Evolutionary conservation across 2,888 invertebrate genomes (phyloP).

Genomic region (Orthosia gracilis): DNA sequence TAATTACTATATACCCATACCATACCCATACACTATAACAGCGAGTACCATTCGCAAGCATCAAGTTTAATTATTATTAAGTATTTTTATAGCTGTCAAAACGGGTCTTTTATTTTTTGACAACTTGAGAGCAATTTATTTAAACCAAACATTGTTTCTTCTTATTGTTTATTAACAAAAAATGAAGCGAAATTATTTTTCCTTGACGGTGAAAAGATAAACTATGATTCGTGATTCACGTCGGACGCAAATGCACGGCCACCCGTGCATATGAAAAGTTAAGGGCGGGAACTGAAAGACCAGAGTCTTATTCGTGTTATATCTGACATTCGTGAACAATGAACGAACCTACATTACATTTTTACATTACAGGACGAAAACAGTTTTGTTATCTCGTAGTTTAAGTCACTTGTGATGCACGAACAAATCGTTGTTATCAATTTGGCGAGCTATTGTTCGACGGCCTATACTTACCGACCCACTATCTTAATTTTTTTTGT

Average conservation of each 20-base stretch:
- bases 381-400: slow-evolving; percentile 41
- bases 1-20: too few relatives aligned
- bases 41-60: too few relatives aligned
- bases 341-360: not conserved
- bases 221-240: slow-evolving; percentile 54
- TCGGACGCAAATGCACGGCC: slow-evolving; percentile 49
- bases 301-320: slow-evolving; percentile 39
- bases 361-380: slow-evolving; percentile 44
- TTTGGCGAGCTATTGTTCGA: slow-evolving; percentile 6
- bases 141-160: too few relatives aligned
- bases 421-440: slow-evolving; percentile 19
- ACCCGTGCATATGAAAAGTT: slow-evolving; percentile 68
- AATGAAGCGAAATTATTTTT: slow-evolving; percentile 32
- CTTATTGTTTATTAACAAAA: too few relatives aligned
- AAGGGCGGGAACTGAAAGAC: slow-evolving; percentile 55
- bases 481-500: not conserved
- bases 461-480: not conserved
- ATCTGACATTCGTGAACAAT: slow-evolving; percentile 57
- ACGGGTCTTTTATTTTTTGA: too few relatives aligned
- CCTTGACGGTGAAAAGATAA: slow-evolving; percentile 49
- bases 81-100: too few relatives aligned
- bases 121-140: too few relatives aligned
- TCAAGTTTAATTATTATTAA: too few relatives aligned
- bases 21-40: too few relatives aligned
- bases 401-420: not conserved